A percentile compares a stretch with the other conserved stretches of the same genome.
Conservation (phyloP, 2,113 vertebrate genomes). For the Festucalex cinctus region DNA sequence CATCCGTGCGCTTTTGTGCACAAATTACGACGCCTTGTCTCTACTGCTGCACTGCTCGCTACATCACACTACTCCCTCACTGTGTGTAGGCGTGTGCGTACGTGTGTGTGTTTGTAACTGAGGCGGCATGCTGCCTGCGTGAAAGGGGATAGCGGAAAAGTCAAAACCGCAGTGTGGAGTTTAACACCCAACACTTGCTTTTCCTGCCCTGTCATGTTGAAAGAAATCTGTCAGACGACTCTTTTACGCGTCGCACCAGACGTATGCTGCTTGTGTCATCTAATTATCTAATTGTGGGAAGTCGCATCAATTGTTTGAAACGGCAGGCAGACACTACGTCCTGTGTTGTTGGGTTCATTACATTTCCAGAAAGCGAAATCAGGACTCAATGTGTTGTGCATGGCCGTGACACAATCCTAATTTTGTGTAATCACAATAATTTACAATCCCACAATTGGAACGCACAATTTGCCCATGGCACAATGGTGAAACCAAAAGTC, state of each 20-base stretch:
- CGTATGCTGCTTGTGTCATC: neutral
- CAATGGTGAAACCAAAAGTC: no score
- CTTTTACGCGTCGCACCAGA: no score
- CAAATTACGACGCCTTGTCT: slow-evolving; percentile 58
- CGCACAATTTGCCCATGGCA: neutral
- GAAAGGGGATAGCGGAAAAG: neutral
- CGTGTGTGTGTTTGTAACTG: slow-evolving; percentile 7
- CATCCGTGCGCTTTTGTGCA: slow-evolving; percentile 54
- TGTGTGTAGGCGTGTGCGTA: neutral
- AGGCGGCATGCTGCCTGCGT: slow-evolving; percentile 1
- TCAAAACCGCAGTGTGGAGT: neutral
- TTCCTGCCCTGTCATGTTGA: neutral
- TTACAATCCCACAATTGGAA: neutral
- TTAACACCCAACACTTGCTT: neutral
- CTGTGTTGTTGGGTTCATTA: no score
- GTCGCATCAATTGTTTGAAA: neutral
- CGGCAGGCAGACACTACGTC: no score
- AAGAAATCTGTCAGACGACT: neutral
- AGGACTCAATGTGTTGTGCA: no score
- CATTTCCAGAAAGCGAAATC: no score
- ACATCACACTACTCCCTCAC: slow-evolving; percentile 29
- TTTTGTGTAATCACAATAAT: neutral
- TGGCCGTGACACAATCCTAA: no score
- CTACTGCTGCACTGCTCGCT: slow-evolving; percentile 40
- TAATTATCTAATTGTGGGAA: neutral